Conservation (phyloP, 2,888 invertebrate species). For the Poecilus cupreus region DNA sequence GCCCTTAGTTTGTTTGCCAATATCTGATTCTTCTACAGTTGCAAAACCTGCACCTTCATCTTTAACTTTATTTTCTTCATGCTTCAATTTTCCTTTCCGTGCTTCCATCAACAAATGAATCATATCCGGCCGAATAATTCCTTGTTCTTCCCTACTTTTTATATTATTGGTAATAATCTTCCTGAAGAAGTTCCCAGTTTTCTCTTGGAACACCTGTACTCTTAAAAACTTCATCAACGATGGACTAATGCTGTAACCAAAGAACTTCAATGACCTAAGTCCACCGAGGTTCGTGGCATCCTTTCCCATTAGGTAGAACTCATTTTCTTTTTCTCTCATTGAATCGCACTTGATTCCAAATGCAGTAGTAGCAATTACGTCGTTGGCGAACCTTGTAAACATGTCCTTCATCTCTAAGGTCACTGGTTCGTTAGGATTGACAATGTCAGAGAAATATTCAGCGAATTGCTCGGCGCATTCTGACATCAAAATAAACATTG, state of each 20-base stretch:
- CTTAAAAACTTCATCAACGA: conserved; percentile 16
- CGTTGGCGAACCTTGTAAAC: conserved; percentile 68
- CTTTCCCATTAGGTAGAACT: conserved; percentile 66
- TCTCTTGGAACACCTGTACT: background rate
- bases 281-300: conserved; percentile 63
- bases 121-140: conserved; percentile 67
- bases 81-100: conserved; percentile 67
- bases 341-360: conserved; percentile 69
- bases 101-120: conserved; percentile 75
- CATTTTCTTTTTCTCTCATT: conserved; percentile 67
- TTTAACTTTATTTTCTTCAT: conserved; percentile 14
- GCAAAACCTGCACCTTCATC: conserved; percentile 60
- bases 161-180: conserved; percentile 56
- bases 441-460: conserved; percentile 19
- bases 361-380: conserved; percentile 68
- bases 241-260: conserved; percentile 24
- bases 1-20: conserved; percentile 36
- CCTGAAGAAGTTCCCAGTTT: conserved; percentile 46
- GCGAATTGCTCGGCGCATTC: conserved; percentile 42
- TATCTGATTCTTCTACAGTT: conserved; percentile 66
- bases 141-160: conserved; percentile 51
- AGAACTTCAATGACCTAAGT: conserved; percentile 28
- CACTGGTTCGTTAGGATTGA: conserved; percentile 45
- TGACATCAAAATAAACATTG: conserved; percentile 52
- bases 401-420: conserved; percentile 67